Conservation (phyloP, 1,140 invertebrate genomes). For the Heliconius nattereri region DNA sequence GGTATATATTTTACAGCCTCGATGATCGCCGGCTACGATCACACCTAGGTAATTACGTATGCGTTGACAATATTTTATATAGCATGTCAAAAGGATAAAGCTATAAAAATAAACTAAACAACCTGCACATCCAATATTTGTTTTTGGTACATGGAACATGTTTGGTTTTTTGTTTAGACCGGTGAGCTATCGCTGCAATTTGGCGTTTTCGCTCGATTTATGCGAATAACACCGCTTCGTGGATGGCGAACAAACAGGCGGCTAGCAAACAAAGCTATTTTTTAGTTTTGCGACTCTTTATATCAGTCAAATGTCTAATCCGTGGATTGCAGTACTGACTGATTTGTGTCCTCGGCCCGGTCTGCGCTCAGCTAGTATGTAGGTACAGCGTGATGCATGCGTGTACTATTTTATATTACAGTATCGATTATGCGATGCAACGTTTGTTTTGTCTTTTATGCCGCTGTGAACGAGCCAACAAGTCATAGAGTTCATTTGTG, state of each 20-base stretch:
- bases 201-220: slow-evolving; percentile 77
- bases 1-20: not conserved
- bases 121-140: slow-evolving; percentile 68
- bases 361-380: slow-evolving; percentile 36
- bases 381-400: slow-evolving; percentile 46
- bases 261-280: slow-evolving; percentile 68
- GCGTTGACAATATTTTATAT: slow-evolving; percentile 32
- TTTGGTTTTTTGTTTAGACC: slow-evolving; percentile 71
- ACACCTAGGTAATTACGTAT: slow-evolving; percentile 19
- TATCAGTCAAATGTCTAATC: slow-evolving; percentile 72
- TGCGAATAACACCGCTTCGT: slow-evolving; percentile 68
- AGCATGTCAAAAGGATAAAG: slow-evolving; percentile 54
- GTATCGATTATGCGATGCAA: slow-evolving; percentile 39
- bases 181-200: slow-evolving; percentile 75
- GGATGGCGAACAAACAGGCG: slow-evolving; percentile 73
- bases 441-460: slow-evolving; percentile 34
- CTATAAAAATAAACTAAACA: slow-evolving; percentile 64
- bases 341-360: slow-evolving; percentile 53
- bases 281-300: slow-evolving; percentile 70
- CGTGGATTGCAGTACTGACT: slow-evolving; percentile 56
- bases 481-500: slow-evolving; percentile 12
- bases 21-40: not conserved
- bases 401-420: slow-evolving; percentile 45
- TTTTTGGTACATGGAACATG: slow-evolving; percentile 69
- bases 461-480: slow-evolving; percentile 31